A percentile compares a stretch with the other conserved stretches of the same genome.
Evolutionary conservation across 2,888 invertebrate genomes (phyloP).

Genomic region (Epinotia brunnichana): DNA sequence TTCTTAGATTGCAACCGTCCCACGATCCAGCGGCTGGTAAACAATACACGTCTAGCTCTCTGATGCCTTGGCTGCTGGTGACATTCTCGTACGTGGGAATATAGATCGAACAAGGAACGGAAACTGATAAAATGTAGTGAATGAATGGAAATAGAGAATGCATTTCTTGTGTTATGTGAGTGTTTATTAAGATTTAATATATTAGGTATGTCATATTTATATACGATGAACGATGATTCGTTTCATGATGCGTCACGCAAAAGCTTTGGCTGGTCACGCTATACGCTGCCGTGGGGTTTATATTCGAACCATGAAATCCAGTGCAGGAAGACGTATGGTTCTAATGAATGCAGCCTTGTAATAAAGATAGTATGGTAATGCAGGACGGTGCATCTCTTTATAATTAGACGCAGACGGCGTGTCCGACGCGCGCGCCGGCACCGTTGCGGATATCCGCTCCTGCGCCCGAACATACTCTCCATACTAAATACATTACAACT

Average conservation of each 20-base stretch:
- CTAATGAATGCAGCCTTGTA: conserved; percentile 26
- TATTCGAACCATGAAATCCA: conserved; percentile 25
- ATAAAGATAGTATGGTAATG: conserved; percentile 40
- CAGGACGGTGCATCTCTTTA: conserved; percentile 41
- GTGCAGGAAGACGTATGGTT: conserved; percentile 16
- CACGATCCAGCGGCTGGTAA: conserved; percentile 4
- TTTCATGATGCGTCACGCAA: background rate
- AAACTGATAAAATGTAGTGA: background rate
- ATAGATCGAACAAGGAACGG: background rate
- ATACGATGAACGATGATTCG: background rate
- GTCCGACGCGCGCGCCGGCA: conserved; percentile 52
- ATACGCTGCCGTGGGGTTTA: background rate
- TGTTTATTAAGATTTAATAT: too few relatives aligned
- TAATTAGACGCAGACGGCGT: conserved; percentile 52
- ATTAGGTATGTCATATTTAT: too few relatives aligned
- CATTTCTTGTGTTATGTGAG: too few relatives aligned
- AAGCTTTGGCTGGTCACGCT: too few relatives aligned
- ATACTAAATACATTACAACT: conserved; percentile 57
- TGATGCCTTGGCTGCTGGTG: background rate
- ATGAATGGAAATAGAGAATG: too few relatives aligned
- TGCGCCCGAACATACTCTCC: conserved; percentile 58
- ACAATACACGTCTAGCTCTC: conserved; percentile 10
- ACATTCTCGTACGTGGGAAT: conserved; percentile 1
- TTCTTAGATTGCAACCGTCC: conserved; percentile 7
- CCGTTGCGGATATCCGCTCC: conserved; percentile 75